Evolutionary conservation across 2,797 vertebrate genomes (phyloP).

Genomic region (Oophaga sylvatica): DNA sequence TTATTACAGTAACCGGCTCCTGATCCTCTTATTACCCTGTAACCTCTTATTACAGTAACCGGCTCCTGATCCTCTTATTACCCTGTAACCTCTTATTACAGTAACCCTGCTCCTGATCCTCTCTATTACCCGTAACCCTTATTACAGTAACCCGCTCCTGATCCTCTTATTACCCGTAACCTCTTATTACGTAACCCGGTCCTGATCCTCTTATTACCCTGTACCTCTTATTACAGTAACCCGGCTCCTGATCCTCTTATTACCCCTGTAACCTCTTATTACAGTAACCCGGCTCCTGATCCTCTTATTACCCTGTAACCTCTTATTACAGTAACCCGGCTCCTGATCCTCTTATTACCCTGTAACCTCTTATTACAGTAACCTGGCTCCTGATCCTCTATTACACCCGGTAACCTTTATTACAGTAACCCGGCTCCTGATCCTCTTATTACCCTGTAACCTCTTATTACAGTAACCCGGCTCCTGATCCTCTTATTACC

Average conservation of each 20-base stretch:
- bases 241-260: slow-evolving; percentile 33
- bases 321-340: slow-evolving; percentile 45
- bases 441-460: slow-evolving; percentile 28
- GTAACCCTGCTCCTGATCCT: background rate
- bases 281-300: slow-evolving; percentile 42
- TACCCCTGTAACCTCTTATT: slow-evolving; percentile 37
- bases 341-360: slow-evolving; percentile 37
- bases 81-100: slow-evolving; percentile 9
- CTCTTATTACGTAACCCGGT: slow-evolving; percentile 30
- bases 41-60: slow-evolving; percentile 10
- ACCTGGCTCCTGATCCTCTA: slow-evolving; percentile 32
- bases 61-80: slow-evolving; percentile 9
- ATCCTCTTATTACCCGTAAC: slow-evolving; percentile 22
- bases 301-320: slow-evolving; percentile 33
- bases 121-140: slow-evolving; percentile 9
- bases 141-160: slow-evolving; percentile 12
- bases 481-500: slow-evolving; percentile 1
- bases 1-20: slow-evolving; percentile 28
- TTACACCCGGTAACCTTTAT: slow-evolving; percentile 33
- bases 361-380: slow-evolving; percentile 37
- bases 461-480: slow-evolving; percentile 45
- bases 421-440: slow-evolving; percentile 36
- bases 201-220: slow-evolving; percentile 12
- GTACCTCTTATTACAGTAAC: slow-evolving; percentile 47
- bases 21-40: background rate